A percentile compares a stretch with the other conserved stretches of the same genome.
phyloP scores from a whole-genome alignment of 2,888 invertebrate genomes.

The Lycocerus yunnanus region DNA sequence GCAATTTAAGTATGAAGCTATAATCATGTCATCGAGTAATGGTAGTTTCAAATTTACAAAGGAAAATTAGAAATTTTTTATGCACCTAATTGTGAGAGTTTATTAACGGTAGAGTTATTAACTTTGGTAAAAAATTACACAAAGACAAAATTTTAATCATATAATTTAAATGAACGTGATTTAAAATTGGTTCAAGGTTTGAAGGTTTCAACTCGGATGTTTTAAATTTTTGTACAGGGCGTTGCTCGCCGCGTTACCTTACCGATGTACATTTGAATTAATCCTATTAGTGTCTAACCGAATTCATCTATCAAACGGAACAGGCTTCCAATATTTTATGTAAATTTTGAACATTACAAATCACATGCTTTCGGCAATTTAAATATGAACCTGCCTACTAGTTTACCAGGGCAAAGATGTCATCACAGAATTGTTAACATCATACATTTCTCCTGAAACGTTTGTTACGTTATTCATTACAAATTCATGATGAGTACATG shows the following conservation, averaged over 20 bases:
- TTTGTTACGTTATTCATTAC: slow-evolving; percentile 6
- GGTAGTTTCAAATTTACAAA: not conserved
- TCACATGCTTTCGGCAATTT: not conserved
- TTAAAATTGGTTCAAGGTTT: not conserved
- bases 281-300: not conserved
- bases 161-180: not conserved
- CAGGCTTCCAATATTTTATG: not conserved
- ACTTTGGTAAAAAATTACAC: not conserved
- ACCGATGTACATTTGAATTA: not conserved
- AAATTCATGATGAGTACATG: slow-evolving; percentile 5
- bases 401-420: not conserved
- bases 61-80: not conserved
- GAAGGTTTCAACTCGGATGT: not conserved
- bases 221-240: not conserved
- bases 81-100: not conserved
- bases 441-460: not conserved
- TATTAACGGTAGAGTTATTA: not conserved
- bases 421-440: not conserved
- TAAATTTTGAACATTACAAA: not conserved
- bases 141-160: not conserved
- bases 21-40: not conserved
- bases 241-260: not conserved
- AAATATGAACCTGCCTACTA: not conserved
- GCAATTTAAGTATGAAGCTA: not conserved
- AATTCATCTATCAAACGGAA: not conserved